Base-by-base conservation (phyloP, 2,797 vertebrate genomes). In the Gobionotothen gibberifrons region DNA sequence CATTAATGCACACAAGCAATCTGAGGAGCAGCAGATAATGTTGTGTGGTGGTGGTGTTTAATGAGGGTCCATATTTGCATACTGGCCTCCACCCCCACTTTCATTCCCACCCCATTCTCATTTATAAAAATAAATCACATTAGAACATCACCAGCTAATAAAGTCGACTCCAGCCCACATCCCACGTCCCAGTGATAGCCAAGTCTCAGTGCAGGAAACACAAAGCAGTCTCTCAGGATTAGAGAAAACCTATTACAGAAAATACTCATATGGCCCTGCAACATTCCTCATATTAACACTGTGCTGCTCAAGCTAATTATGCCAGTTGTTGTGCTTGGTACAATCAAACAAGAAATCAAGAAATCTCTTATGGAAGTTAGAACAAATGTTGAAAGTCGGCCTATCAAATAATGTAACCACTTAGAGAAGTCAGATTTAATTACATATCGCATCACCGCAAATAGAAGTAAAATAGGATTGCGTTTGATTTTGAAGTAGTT, bases 1-100 rank as follows among this genome's bases (percentile, higher is more conserved):
- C 96, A 96, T 97, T 98, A 97, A 96, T 96, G 96, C 92, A 85
- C 91, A 94, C 95, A 96, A 96, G 97, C 97, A 96, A 96, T 97
- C 95, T 90, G 66, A 96, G 95, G 94, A 96, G 95, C 95, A 92
- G 96, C 95, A 94, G 96, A 96, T 97, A 97, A 97, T 97, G 96
- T 96, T 94, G 96, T 96, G 95, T 93, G 95, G 85, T 90, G 88
- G 84, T 84, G 84, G 71, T 95, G 94, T 96, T 96, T 97, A 97
- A 97, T 97, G 97, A 98, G 91, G 92, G 96, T 93, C 92, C 71
- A 90, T 96, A 97, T 97, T 94, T 93, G 90, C 92, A 94, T 93
- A 91, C 82, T 90, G 92, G 90, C 93, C 92, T 92, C 92, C 92
- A 88, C 92, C 88, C 90, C 87, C 90, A 85, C 86, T 85, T 72